Conservation (phyloP, 2,113 vertebrate genomes). For the Oceanodroma tethys region DNA sequence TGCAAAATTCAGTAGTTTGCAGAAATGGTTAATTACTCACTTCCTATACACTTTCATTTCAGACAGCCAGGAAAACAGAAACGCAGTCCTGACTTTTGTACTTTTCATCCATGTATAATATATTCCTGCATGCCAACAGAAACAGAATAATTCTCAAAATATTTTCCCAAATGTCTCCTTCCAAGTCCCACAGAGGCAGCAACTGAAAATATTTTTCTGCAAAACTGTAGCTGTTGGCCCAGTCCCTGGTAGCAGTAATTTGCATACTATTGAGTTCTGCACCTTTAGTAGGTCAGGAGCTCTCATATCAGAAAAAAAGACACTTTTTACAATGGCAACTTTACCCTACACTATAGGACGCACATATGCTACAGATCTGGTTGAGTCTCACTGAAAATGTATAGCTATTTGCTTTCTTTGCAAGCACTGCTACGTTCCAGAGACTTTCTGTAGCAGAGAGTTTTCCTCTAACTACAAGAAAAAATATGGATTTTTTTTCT, state of each 20-base stretch:
- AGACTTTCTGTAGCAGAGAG: background rate
- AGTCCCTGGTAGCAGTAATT: background rate
- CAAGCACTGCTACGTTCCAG: background rate
- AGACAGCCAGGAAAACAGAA: background rate
- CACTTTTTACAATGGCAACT: background rate
- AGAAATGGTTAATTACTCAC: background rate
- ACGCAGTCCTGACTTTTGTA: background rate
- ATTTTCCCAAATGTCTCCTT: background rate
- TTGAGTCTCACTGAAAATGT: background rate
- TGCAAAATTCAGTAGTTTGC: background rate
- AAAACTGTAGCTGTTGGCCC: background rate
- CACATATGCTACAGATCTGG: background rate
- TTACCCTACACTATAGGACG: background rate
- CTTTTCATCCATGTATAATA: background rate
- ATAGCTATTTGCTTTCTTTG: background rate
- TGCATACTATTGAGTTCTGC: background rate
- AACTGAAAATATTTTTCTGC: background rate
- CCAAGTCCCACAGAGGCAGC: background rate
- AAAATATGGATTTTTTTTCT: background rate
- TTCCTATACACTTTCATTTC: background rate
- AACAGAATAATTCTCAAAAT: background rate
- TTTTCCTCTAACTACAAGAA: background rate
- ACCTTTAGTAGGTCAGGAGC: background rate
- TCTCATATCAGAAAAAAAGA: background rate
- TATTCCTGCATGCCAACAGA: background rate